Evolutionary conservation across 2,888 invertebrate genomes (phyloP), one percentile per base, ranked within the genome.

Genomic region (Ecliptopera silaceata): DNA sequence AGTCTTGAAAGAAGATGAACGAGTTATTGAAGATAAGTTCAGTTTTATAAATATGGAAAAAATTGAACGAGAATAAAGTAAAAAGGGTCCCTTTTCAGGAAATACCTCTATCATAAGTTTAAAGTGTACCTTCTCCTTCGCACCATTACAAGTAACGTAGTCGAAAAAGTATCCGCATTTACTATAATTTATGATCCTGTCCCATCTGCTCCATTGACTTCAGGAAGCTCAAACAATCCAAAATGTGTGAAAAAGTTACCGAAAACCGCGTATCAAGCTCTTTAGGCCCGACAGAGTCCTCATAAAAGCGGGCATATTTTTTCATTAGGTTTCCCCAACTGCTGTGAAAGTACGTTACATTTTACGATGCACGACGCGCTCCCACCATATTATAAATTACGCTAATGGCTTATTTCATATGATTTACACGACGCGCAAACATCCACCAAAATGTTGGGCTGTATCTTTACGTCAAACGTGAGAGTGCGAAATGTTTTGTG

Each of bases 371-470:
- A 71, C 71, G 72, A 64, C 69, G 62, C 64, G 64, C 53, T 46
- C 60, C 18, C 48, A 58, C 57, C 61, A 56, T 66, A 64, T 63
- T 75, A 75, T 78, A 78, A 79, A 80, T 80, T 77, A 79, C 72
- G 60, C 71, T 79, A 79, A 79, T 79, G 74, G 79, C 70, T 74
- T 78, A 78, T 80, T 77, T 71, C 71, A 72, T 74, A 70, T 79
- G 79, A 80, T 80, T 80, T 79, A 79, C 72, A 65, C 61, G 49
- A 54, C 56, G 67, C 59, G 66, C 59, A 62, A 72, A 75, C 71
- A 74, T 69, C 71, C 65, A 68, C 67, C 64, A 63, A 62, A 66
- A 63, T 43, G 56, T 52, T 54, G 8, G 49, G 17, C 31, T 49
- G 44, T 43, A 55, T 48, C 48, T 42, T 36, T 17, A 45, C 59